Evolutionary conservation across 2,113 vertebrate genomes (phyloP), one percentile per base, ranked within the genome.

Genomic region (Sebastes fasciatus): DNA sequence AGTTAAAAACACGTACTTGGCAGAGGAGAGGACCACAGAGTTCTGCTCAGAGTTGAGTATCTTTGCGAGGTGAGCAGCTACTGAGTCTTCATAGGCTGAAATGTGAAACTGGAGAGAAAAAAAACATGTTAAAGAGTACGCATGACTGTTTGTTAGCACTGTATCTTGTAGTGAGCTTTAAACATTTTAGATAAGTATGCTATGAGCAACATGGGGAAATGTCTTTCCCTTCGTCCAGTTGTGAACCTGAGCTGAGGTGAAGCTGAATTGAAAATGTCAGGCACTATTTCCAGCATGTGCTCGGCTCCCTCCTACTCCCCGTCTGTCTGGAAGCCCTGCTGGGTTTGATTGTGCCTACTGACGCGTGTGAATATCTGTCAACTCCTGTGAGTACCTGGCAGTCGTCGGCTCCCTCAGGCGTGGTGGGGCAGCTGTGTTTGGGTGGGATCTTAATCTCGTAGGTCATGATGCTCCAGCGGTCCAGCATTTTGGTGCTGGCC

Each of bases 381-480:
- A 3, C 70, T 81, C 46, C 11, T 62, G 51, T 60, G 14, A 61
- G 88, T 95, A 99, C 98, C 96, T 98, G 97, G 94, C 96, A 96
- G 80, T 97, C 96, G 67, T 97, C 97, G 0, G 94, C 86, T 11
- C 96, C 97, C 87, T 97, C 98, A 49, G 96, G 94, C 78, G 96
- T 96, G 84, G 95, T 94, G 10, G 97, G 96, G 92, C 97, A 96
- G 93, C 97, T 95, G 91, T 96, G 92, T 91, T 99, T 99, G 79
- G 96, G 90, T 71, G 97, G 97, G 91, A 99, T 96, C 95, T 98
- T 99, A 78, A 99, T 96, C 94, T 99, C 98, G 87, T 99, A 99
- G 1, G 98, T 99, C 98, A 99, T 99, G 95, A 99, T 99, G 94
- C 98, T 99, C 98, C 98, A 99, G 90, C 98, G 97, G 95, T 99